phyloP scores from a whole-genome alignment of 2,888 invertebrate genomes.

The Candidula unifasciata region DNA sequence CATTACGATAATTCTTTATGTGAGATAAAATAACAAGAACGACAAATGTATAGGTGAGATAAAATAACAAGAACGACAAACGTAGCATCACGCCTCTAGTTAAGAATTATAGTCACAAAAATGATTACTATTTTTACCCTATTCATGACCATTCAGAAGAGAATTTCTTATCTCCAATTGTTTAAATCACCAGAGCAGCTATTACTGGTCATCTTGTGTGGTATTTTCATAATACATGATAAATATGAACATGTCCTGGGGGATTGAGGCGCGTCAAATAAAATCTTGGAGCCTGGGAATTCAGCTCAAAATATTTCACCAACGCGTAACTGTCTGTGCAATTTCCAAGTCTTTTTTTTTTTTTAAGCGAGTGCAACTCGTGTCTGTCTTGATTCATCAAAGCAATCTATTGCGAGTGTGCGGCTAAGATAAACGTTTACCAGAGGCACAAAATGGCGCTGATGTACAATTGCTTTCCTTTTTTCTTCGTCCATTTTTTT shows the following conservation, averaged over 20 bases:
- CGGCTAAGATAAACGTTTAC: slow-evolving; percentile 4
- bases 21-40: too few relatives aligned
- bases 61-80: too few relatives aligned
- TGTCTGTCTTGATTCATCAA: neutral
- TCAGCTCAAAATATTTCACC: neutral
- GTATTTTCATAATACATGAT: slow-evolving; percentile 7
- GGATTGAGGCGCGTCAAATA: neutral
- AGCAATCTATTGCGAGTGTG: neutral
- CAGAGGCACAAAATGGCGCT: neutral
- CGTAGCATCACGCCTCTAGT: too few relatives aligned
- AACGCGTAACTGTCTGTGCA: neutral
- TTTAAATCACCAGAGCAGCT: neutral
- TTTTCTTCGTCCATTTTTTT: too few relatives aligned
- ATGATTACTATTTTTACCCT: neutral
- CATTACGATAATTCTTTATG: too few relatives aligned
- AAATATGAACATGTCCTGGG: slow-evolving; percentile 16
- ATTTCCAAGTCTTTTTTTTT: neutral
- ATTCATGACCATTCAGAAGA: neutral
- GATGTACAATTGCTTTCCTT: neutral
- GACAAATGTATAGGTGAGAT: too few relatives aligned
- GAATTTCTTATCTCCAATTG: too few relatives aligned
- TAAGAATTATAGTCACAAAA: too few relatives aligned
- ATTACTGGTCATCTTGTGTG: neutral
- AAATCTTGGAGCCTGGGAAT: slow-evolving; percentile 16
- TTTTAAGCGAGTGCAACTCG: neutral